Evolutionary conservation across 2,113 vertebrate genomes (phyloP).

Genomic region (Crotalus tigris): DNA sequence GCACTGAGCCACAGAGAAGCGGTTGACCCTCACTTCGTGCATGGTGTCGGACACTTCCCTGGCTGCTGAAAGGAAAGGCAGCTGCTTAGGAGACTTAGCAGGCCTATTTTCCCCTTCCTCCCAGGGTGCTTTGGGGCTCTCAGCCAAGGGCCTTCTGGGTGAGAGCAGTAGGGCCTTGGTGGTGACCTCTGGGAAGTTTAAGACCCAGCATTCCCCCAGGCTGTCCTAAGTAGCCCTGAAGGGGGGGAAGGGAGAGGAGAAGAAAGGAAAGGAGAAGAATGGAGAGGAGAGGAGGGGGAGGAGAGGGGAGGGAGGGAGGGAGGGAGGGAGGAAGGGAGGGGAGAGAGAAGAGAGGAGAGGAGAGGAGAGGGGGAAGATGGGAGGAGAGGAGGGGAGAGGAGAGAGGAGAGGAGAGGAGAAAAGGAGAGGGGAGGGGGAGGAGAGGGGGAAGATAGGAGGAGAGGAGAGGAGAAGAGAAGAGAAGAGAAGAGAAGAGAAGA

Average conservation of each 20-base stretch:
- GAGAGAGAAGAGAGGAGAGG: neutral
- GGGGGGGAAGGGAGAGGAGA: neutral
- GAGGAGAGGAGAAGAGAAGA: too few relatives aligned
- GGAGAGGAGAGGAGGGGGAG: too few relatives aligned
- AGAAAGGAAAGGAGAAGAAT: neutral
- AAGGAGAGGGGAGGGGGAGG: too few relatives aligned
- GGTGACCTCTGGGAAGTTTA: neutral
- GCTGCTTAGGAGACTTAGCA: neutral
- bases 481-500: too few relatives aligned
- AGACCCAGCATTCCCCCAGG: neutral
- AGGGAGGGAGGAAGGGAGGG: too few relatives aligned
- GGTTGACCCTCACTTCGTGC: slow-evolving; percentile 46
- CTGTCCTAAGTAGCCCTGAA: neutral
- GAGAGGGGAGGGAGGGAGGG: too few relatives aligned
- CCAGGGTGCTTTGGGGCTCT: neutral
- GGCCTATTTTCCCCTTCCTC: neutral
- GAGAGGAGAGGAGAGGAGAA: too few relatives aligned
- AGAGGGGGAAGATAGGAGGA: too few relatives aligned
- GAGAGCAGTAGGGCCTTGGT: neutral
- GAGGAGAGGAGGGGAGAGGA: too few relatives aligned
- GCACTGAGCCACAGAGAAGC: slow-evolving; percentile 41
- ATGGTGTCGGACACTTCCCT: slow-evolving; percentile 13
- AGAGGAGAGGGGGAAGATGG: too few relatives aligned
- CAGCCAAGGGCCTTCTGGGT: neutral
- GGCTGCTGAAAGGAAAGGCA: slow-evolving; percentile 2